Conservation (phyloP, 1,140 invertebrate genomes). For the Cyclina sinensis region DNA sequence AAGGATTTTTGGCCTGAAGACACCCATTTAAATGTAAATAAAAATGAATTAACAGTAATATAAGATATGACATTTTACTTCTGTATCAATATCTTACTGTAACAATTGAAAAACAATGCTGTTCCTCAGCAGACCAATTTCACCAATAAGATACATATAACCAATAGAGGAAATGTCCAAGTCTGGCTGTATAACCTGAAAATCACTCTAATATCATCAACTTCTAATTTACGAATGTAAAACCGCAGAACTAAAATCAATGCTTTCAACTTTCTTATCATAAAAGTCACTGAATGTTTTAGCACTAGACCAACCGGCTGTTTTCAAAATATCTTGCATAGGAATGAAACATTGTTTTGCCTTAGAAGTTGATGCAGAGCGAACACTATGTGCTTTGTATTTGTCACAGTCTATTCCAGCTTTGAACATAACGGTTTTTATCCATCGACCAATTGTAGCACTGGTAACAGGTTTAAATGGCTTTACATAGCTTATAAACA, state of each 20-base stretch:
- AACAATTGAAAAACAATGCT: background rate
- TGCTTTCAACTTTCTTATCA: constrained; percentile 25
- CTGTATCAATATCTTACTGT: too few relatives aligned
- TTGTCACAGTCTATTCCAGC: constrained; percentile 4
- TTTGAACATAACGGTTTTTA: constrained; percentile 30
- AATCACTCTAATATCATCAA: too few relatives aligned
- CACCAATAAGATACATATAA: background rate
- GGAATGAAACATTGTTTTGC: background rate
- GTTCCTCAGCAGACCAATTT: background rate
- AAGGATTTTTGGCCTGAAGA: background rate
- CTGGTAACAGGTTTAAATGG: constrained; percentile 45
- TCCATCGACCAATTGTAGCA: constrained; percentile 58
- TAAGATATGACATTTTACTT: too few relatives aligned
- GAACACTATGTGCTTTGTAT: too few relatives aligned
- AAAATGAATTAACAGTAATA: background rate
- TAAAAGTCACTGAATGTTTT: constrained; percentile 20
- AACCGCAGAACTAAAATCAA: background rate
- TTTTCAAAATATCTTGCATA: constrained; percentile 30
- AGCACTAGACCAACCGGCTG: constrained; percentile 32
- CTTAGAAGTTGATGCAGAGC: constrained; percentile 11
- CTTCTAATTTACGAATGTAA: background rate
- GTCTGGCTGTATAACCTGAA: background rate
- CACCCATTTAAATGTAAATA: background rate
- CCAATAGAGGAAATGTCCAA: background rate
- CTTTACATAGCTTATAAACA: constrained; percentile 38